Evolutionary conservation across 1,140 invertebrate species (phyloP).

Genomic region (Drepana arcuata): DNA sequence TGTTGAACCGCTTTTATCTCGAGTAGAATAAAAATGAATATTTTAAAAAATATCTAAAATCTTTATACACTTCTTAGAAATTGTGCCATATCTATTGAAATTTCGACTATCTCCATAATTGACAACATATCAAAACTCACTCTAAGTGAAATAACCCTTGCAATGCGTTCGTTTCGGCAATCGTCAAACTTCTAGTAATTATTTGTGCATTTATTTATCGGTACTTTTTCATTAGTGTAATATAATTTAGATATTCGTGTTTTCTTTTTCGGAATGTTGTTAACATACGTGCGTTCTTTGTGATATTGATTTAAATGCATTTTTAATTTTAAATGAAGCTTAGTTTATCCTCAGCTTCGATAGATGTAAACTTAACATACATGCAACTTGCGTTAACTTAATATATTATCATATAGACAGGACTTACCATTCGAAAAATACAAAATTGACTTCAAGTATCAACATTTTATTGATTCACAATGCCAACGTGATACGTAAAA

Average conservation of each 20-base stretch:
- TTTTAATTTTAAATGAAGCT: slow-evolving; percentile 35
- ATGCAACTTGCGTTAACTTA: no score
- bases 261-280: slow-evolving; percentile 61
- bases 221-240: slow-evolving; percentile 18
- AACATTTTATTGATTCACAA: no score
- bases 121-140: slow-evolving; percentile 36
- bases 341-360: slow-evolving; percentile 43
- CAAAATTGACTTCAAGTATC: no score
- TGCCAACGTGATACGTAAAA: no score
- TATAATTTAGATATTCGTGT: slow-evolving; percentile 29
- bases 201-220: slow-evolving; percentile 22
- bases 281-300: slow-evolving; percentile 62
- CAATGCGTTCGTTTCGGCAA: no score
- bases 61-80: no score
- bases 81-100: slow-evolving; percentile 51
- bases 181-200: no score
- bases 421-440: no score
- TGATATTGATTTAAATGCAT: slow-evolving; percentile 63
- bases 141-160: no score
- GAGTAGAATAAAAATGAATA: slow-evolving; percentile 31
- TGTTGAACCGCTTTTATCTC: slow-evolving; percentile 48
- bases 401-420: no score
- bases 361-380: no score
- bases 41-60: slow-evolving; percentile 36
- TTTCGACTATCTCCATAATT: slow-evolving; percentile 4